Percentiles rank a stretch among this genome's conserved stretches.
phyloP scores from a whole-genome alignment of 2,797 vertebrate genomes.

The Molossus molossus region DNA sequence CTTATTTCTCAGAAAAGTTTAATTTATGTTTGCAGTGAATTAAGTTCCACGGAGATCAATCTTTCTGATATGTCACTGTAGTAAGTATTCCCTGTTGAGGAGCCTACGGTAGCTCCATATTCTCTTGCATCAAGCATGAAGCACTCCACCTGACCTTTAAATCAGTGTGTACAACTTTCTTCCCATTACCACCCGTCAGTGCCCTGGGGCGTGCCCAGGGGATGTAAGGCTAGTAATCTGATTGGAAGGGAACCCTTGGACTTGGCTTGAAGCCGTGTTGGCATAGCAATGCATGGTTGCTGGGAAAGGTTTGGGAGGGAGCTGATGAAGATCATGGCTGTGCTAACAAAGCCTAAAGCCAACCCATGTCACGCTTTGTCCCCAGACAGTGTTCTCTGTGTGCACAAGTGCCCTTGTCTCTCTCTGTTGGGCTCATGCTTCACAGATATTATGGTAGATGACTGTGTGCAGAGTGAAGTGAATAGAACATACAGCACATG shows the following conservation, averaged over 20 bases:
- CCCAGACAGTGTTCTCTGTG: background rate
- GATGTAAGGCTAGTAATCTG: background rate
- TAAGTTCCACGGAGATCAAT: conserved; percentile 34
- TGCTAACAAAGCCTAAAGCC: background rate
- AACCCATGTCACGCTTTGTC: background rate
- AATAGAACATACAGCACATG: background rate
- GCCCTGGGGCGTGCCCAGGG: too few relatives aligned
- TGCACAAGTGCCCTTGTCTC: background rate
- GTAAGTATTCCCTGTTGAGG: conserved; percentile 11
- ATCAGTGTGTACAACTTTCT: background rate
- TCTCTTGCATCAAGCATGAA: background rate
- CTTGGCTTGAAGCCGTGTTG: background rate
- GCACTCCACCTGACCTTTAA: background rate
- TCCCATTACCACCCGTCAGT: background rate
- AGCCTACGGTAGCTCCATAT: background rate
- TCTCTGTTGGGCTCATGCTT: background rate
- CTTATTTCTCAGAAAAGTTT: conserved; percentile 71
- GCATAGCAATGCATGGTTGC: background rate
- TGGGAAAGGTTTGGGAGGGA: background rate
- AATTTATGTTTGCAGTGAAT: conserved; percentile 46
- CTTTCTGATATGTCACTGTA: conserved; percentile 13
- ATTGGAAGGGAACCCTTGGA: background rate
- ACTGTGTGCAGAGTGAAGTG: background rate
- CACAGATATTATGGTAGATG: background rate
- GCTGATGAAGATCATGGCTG: background rate